Evolutionary conservation across 2,113 vertebrate genomes (phyloP), one percentile per base, ranked within the genome.

Genomic region (Zapornia atra): DNA sequence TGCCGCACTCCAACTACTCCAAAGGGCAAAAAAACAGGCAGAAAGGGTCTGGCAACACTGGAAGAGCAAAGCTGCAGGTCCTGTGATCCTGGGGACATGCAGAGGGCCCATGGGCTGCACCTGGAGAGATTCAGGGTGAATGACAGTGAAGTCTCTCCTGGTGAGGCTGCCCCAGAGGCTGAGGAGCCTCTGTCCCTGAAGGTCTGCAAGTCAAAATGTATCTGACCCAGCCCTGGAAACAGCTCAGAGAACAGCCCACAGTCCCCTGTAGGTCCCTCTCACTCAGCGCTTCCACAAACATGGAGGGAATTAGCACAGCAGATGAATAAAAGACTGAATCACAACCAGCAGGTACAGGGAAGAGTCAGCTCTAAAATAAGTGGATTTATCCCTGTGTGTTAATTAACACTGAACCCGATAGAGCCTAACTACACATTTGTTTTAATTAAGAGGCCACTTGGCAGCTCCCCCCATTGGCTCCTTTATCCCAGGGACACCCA

Each of bases 41-140:
- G 78, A 22, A 34, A 29, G 29, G 15, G 4, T 53, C 46, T 53
- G n/a, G 40, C 44, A 60, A 31, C 51, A 63, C 46, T 81, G 33
- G 34, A 46, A 46, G 29, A 51, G 51, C 51, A 61, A 31, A 89
- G 28, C 8, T 65, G 16, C 36, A 46, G 0, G 0, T 31, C n/a
- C 46, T 34, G 20, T 1, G 0, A 17, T 26, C 46, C 46, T 31
- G 20, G 46, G 36, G 36, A 6, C 3, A 5, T 36, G 22, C 26
- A 5, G 1, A 6, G 31, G 34, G 46, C 6, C 63, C 22, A 11
- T 1, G 26, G 73, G 51, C 33, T 31, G 21, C 0, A 1, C 18
- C 14, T 26, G 46, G 26, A 29, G 20, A 19, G 18, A 29, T 19
- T 33, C 31, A 20, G 54, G 17, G 31, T 31, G 54, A 56, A 56